A percentile compares a stretch with the other conserved stretches of the same genome.
These are phyloP conservation scores for Cliona cf. orientalis DNA, from an alignment of 37 sponge, comb jelly and placozoan genomes.

Conservation along the genomic window DNA sequence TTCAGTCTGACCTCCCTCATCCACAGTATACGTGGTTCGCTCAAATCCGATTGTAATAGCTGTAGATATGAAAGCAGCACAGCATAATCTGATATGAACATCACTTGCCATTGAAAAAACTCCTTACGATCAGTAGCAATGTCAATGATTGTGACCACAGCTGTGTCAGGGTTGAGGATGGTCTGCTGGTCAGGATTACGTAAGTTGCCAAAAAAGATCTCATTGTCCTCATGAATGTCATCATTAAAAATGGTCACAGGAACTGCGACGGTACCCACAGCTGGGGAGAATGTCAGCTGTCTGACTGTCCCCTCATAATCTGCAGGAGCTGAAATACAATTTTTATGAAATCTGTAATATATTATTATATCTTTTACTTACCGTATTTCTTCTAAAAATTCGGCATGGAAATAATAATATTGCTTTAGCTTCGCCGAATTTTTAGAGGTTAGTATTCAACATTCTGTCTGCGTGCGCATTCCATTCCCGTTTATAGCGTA, in stretches of 20 bases:
- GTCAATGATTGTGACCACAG: background rate
- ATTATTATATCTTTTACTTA: background rate
- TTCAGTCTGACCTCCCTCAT: background rate
- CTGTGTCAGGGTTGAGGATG: background rate
- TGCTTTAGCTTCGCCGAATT: no score
- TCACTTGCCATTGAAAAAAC: no score
- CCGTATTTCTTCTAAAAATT: no score
- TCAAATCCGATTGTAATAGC: background rate
- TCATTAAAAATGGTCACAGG: background rate
- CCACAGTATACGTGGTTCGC: background rate
- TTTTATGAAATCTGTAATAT: background rate
- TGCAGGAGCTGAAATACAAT: constrained; percentile 4
- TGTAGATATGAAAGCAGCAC: no score
- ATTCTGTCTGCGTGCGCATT: no score
- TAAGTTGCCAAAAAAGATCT: background rate
- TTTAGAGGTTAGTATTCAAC: no score
- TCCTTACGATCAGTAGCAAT: background rate
- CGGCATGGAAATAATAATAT: no score
- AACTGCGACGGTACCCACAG: no score
- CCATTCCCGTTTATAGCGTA: no score
- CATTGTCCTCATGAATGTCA: constrained; percentile 3
- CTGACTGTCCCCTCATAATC: background rate
- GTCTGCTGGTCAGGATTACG: background rate
- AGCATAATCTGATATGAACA: no score
- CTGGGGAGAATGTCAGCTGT: background rate